A percentile compares a stretch with the other conserved stretches of the same genome.
phyloP scores from a whole-genome alignment of 2,113 vertebrate species.

The Plotosus lineatus region DNA sequence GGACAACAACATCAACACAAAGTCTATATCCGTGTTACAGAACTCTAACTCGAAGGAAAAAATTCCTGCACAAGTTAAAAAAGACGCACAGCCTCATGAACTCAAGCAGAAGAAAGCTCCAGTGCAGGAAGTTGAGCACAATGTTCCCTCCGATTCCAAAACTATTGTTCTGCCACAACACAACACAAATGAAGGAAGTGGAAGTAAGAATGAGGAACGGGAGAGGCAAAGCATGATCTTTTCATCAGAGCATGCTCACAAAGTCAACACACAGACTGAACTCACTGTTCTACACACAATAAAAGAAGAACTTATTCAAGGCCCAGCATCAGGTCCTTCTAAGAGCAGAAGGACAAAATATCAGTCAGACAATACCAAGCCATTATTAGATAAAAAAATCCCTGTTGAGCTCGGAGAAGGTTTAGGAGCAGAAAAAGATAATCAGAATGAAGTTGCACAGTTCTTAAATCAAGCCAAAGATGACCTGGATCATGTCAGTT shows the following conservation, averaged over 20 bases:
- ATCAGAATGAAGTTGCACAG: neutral
- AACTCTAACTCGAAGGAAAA: slow-evolving; percentile 7
- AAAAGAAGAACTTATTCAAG: neutral
- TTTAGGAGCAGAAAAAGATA: neutral
- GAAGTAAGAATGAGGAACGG: neutral
- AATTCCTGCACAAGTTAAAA: slow-evolving; percentile 1
- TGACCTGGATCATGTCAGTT: neutral
- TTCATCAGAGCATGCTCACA: slow-evolving; percentile 25
- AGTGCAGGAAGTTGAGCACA: slow-evolving; percentile 50
- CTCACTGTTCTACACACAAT: neutral
- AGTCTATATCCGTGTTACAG: neutral
- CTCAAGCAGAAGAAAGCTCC: slow-evolving; percentile 1
- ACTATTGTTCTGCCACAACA: slow-evolving; percentile 22
- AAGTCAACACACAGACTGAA: neutral
- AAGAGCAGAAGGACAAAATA: neutral
- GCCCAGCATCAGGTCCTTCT: slow-evolving; percentile 13
- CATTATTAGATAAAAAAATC: neutral
- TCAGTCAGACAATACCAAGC: neutral
- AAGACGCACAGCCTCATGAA: slow-evolving; percentile 17
- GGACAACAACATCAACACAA: neutral
- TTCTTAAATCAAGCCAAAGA: neutral
- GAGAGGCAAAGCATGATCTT: neutral
- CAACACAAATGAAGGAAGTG: slow-evolving; percentile 23
- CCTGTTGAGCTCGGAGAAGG: neutral
- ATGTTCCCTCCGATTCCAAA: neutral